phyloP scores from a whole-genome alignment of 1,140 invertebrate species.

The Trachelipus rathkii region DNA sequence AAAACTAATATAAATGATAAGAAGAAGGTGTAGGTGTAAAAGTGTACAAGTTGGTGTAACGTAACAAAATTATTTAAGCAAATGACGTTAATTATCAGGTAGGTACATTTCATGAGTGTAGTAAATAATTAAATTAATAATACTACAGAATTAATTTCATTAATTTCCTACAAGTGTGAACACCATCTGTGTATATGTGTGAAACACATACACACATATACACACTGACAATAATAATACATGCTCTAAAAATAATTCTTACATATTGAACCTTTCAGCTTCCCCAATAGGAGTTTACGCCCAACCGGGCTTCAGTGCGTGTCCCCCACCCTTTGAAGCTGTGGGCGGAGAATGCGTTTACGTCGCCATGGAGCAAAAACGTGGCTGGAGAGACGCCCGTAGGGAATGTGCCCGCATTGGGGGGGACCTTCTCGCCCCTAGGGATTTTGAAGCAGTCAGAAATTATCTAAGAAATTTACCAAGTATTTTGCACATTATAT shows the following conservation, averaged over 20 bases:
- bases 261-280: not conserved
- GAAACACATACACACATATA: not conserved
- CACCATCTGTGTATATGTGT: too few species aligned
- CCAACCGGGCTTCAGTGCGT: constrained; percentile 33
- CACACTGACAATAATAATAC: not conserved
- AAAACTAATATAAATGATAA: too few species aligned
- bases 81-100: too few species aligned
- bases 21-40: too few species aligned
- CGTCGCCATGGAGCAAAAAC: constrained; percentile 28
- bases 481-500: constrained; percentile 18
- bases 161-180: too few species aligned
- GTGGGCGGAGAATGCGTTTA: constrained; percentile 37
- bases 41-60: too few species aligned
- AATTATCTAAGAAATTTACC: constrained; percentile 25
- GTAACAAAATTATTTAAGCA: too few species aligned
- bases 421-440: constrained; percentile 40
- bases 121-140: too few species aligned
- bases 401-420: constrained; percentile 35
- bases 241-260: not conserved
- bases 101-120: too few species aligned
- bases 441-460: constrained; percentile 29
- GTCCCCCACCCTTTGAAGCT: constrained; percentile 35
- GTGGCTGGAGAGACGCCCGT: constrained; percentile 38
- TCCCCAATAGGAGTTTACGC: constrained; percentile 16
- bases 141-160: too few species aligned